phyloP scores from a whole-genome alignment of 2,113 vertebrate species.

The Plestiodon gilberti region DNA sequence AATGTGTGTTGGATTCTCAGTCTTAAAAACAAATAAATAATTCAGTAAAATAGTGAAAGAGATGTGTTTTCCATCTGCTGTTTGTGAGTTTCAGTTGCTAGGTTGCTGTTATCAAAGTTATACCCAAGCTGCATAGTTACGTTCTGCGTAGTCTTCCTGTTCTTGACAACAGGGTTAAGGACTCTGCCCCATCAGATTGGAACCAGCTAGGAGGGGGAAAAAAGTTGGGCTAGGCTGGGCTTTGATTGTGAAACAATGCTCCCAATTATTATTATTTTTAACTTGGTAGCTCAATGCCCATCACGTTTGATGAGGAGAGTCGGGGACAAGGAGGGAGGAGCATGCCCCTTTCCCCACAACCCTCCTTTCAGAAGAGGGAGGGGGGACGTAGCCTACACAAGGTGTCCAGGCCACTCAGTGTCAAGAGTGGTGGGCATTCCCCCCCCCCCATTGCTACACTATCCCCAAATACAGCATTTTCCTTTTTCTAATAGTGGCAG shows the following conservation, averaged over 20 bases:
- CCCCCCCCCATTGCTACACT: too few species aligned
- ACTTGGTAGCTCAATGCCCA: too few species aligned
- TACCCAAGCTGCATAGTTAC: conserved; percentile 52
- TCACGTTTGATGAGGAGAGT: not conserved
- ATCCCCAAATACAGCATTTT: too few species aligned
- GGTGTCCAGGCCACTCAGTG: too few species aligned
- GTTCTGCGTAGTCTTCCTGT: conserved; percentile 45
- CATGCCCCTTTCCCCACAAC: not conserved
- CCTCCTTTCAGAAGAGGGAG: not conserved
- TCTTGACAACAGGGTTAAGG: conserved; percentile 58
- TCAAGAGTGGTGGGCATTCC: too few species aligned
- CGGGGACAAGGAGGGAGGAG: not conserved
- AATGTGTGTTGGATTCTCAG: conserved; percentile 2
- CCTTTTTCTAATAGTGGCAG: too few species aligned
- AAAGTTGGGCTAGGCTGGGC: not conserved
- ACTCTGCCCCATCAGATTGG: conserved; percentile 47
- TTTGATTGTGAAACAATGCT: not conserved
- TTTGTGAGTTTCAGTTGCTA: conserved; percentile 66
- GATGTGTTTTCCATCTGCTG: conserved; percentile 64
- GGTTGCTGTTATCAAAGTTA: conserved; percentile 43
- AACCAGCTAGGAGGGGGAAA: not conserved
- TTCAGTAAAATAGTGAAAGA: conserved; percentile 35
- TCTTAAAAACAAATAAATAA: conserved; percentile 35
- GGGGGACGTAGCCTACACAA: too few species aligned
- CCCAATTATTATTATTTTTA: not conserved